phyloP scores from a whole-genome alignment of 1,140 invertebrate species.

The Cydia pomonella region DNA sequence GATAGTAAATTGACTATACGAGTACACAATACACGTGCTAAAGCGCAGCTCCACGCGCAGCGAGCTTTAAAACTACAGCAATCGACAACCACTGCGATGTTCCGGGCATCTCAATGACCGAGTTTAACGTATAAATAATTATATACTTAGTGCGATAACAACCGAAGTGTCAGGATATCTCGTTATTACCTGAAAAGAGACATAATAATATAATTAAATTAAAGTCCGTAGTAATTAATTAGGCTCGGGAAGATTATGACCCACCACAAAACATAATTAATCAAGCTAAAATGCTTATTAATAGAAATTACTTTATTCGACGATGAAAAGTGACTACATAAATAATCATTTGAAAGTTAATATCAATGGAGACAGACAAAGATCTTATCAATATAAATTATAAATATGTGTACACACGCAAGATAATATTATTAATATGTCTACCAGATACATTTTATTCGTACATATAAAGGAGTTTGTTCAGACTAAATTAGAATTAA shows the following conservation, averaged over 20 bases:
- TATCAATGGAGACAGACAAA: not conserved
- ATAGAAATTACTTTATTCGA: not conserved
- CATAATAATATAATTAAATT: not conserved
- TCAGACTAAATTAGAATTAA: no score
- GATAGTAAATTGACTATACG: no score
- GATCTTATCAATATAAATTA: not conserved
- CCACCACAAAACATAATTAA: slow-evolving; percentile 8
- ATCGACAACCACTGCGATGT: no score
- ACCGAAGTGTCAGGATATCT: not conserved
- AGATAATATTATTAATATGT: no score
- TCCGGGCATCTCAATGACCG: no score
- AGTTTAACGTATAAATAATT: no score
- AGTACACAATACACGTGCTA: no score
- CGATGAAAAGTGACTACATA: not conserved
- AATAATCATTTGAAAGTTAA: not conserved
- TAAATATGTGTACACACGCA: no score
- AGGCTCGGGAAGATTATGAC: not conserved
- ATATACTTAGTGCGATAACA: not conserved
- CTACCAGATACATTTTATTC: no score
- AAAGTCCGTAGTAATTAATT: not conserved
- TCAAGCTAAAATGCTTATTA: not conserved
- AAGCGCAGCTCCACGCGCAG: no score
- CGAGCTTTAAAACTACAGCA: no score
- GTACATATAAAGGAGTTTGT: no score
- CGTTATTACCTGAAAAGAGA: slow-evolving; percentile 1